Evolutionary conservation across 2,888 invertebrate genomes (phyloP).

Genomic region (Lathronympha strigana): DNA sequence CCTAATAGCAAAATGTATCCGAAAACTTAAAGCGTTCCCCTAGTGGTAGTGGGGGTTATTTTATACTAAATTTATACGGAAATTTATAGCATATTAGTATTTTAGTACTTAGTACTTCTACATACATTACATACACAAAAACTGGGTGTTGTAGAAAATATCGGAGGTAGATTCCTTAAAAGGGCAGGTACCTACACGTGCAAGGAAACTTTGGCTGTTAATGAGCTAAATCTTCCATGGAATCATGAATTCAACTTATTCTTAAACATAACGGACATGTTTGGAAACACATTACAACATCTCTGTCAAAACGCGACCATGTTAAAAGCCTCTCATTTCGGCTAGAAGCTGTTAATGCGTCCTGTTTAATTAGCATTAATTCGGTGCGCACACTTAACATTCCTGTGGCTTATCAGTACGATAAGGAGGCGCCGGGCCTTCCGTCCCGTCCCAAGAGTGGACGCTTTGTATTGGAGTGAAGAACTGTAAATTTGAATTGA

Average conservation of each 20-base stretch:
- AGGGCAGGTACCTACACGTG: background rate
- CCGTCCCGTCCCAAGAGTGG: background rate
- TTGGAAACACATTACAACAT: background rate
- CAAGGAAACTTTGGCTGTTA: background rate
- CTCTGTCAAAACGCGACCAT: background rate
- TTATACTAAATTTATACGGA: no score
- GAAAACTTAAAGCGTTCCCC: no score
- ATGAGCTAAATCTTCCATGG: background rate
- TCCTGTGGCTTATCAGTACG: constrained; percentile 34
- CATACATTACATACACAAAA: no score
- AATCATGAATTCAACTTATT: background rate
- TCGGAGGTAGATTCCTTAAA: no score
- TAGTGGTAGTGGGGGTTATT: no score
- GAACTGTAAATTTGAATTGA: background rate
- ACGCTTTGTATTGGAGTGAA: background rate
- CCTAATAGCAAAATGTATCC: no score
- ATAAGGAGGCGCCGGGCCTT: constrained; percentile 35
- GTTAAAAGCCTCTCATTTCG: constrained; percentile 1
- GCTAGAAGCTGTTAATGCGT: constrained; percentile 12
- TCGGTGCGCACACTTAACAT: constrained; percentile 34
- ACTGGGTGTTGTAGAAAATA: no score
- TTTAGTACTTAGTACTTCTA: no score
- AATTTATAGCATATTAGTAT: no score
- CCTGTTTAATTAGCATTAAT: constrained; percentile 40
- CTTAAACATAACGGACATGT: background rate